A percentile compares a stretch with the other conserved stretches of the same genome.
phyloP scores from a whole-genome alignment of 30 jellyfish, hydroid and myxozoan species.

The Nemopilema nomurai region DNA sequence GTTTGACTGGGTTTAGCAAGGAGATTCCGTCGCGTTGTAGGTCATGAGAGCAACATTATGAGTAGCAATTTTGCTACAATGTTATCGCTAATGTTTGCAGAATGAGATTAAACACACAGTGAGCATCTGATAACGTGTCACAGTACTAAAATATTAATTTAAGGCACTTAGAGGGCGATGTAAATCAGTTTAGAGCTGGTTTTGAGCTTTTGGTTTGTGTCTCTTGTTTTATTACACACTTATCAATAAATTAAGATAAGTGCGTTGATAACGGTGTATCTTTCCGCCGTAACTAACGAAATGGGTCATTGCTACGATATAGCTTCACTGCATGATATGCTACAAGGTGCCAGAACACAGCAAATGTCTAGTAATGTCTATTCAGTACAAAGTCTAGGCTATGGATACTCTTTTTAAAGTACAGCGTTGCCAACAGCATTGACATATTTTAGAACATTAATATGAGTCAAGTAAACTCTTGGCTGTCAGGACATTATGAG shows the following conservation, averaged over 20 bases:
- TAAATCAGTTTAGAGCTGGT: constrained; percentile 70
- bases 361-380: too few relatives aligned
- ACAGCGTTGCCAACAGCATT: too few relatives aligned
- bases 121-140: constrained; percentile 24
- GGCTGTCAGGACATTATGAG: too few relatives aligned
- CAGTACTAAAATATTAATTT: constrained; percentile 44
- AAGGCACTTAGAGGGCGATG: constrained; percentile 53
- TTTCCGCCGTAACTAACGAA: not conserved
- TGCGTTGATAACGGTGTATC: constrained; percentile 49
- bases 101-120: constrained; percentile 50
- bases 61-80: constrained; percentile 12
- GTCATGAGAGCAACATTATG: not conserved
- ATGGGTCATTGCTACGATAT: constrained; percentile 15
- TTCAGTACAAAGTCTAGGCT: too few relatives aligned
- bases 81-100: constrained; percentile 53
- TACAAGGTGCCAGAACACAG: not conserved
- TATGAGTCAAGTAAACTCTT: too few relatives aligned
- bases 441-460: too few relatives aligned
- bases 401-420: too few relatives aligned
- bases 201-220: constrained; percentile 50
- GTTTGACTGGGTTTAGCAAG: too few relatives aligned
- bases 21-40: constrained; percentile 13
- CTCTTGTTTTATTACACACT: constrained; percentile 58
- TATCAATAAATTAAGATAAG: constrained; percentile 52
- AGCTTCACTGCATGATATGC: not conserved